Percentiles rank a stretch among this genome's conserved stretches.
Conservation (phyloP, 2,797 vertebrate species). For the Poecile montanus region DNA sequence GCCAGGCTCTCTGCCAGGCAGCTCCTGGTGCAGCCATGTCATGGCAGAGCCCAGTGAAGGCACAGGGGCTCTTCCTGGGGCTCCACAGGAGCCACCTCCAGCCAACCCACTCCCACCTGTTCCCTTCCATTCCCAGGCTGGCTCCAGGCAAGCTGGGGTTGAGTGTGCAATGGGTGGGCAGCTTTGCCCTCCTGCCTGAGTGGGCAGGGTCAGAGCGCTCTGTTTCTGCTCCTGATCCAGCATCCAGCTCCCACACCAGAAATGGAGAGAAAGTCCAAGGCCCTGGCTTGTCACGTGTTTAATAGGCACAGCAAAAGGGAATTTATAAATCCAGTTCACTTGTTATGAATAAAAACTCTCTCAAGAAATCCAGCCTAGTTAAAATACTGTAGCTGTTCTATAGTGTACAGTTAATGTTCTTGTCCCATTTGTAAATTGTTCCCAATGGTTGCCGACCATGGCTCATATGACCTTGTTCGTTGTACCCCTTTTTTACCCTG, state of each 20-base stretch:
- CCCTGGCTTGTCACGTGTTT: background rate
- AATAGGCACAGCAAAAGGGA: background rate
- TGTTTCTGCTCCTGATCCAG: background rate
- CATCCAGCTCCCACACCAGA: background rate
- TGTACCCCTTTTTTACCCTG: too few relatives aligned
- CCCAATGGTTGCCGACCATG: too few relatives aligned
- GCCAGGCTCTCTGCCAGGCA: background rate
- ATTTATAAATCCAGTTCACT: background rate
- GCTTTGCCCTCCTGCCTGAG: background rate
- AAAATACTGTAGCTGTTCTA: too few relatives aligned
- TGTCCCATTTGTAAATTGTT: too few relatives aligned
- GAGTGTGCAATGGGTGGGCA: background rate
- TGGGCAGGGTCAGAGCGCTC: background rate
- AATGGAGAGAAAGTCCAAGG: background rate
- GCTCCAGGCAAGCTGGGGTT: background rate
- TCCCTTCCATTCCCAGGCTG: background rate
- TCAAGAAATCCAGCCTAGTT: too few relatives aligned
- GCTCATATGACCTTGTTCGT: too few relatives aligned
- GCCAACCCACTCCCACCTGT: background rate
- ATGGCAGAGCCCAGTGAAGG: background rate
- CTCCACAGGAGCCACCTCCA: background rate
- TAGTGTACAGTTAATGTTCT: too few relatives aligned
- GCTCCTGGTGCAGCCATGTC: fast-evolving
- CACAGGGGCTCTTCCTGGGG: background rate
- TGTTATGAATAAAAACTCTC: too few relatives aligned